These are phyloP conservation scores for Glomeris marginata DNA, from an alignment of 2,888 invertebrate genomes.

Conservation along the genomic window DNA sequence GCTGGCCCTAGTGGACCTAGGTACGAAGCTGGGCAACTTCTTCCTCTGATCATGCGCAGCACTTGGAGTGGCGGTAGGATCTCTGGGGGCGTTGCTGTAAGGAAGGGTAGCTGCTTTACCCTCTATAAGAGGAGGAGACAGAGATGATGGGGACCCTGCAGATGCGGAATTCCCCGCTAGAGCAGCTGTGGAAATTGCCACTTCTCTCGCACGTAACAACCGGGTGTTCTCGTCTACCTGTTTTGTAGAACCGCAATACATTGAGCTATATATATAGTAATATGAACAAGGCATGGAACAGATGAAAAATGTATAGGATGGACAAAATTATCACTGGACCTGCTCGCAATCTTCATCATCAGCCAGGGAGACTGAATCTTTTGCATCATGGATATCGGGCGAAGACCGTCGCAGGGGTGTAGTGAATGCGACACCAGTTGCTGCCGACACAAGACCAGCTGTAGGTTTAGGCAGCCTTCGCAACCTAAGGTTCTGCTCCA, in stretches of 20 bases:
- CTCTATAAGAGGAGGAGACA: neutral
- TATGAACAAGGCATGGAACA: too few species aligned
- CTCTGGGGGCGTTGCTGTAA: neutral
- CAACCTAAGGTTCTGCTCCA: conserved; percentile 62
- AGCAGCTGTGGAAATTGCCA: conserved; percentile 18
- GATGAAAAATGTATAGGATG: neutral
- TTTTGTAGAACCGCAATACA: too few species aligned
- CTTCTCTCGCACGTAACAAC: conserved; percentile 42
- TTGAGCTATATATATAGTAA: too few species aligned
- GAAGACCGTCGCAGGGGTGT: neutral
- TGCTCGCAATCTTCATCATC: conserved; percentile 21
- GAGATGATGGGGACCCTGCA: conserved; percentile 10
- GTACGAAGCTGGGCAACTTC: conserved; percentile 32
- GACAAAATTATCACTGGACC: neutral
- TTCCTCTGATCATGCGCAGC: conserved; percentile 9
- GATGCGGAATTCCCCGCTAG: conserved; percentile 9
- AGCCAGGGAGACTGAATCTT: conserved; percentile 18
- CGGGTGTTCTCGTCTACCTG: conserved; percentile 58
- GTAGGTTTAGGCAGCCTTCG: conserved; percentile 45
- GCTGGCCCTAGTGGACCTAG: conserved; percentile 57
- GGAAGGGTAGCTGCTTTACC: neutral
- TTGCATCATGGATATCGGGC: conserved; percentile 12
- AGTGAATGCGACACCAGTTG: conserved; percentile 17
- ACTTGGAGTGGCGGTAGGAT: too few species aligned
- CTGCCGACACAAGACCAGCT: conserved; percentile 63